phyloP scores from a whole-genome alignment of 2,797 vertebrate genomes.

The Syndactyla subalaris region DNA sequence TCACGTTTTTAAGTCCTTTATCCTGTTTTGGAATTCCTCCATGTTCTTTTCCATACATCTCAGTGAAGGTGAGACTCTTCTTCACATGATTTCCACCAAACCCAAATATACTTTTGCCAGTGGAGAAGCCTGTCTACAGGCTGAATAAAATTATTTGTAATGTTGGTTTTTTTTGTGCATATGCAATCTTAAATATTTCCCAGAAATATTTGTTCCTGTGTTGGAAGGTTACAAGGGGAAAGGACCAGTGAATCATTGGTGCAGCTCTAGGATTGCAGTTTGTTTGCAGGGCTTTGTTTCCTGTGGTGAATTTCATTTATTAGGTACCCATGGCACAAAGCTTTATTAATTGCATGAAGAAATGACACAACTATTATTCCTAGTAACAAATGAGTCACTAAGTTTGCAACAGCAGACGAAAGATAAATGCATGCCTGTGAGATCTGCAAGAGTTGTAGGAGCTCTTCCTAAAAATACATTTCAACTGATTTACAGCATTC shows the following conservation, averaged over 20 bases:
- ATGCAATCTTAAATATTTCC: neutral
- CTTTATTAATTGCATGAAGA: constrained; percentile 22
- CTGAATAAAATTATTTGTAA: neutral
- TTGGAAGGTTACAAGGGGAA: neutral
- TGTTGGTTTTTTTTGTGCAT: neutral
- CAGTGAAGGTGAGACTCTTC: neutral
- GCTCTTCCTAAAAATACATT: constrained; percentile 41
- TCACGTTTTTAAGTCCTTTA: neutral
- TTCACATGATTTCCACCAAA: neutral
- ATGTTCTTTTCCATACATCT: neutral
- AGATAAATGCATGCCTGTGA: neutral
- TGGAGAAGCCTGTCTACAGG: neutral
- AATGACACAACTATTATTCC: constrained; percentile 33
- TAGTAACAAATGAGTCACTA: constrained; percentile 37
- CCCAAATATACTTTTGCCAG: neutral
- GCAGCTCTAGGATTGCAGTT: neutral
- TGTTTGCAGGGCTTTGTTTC: constrained; percentile 36
- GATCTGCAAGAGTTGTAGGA: constrained; percentile 4
- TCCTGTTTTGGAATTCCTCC: neutral
- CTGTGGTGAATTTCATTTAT: constrained; percentile 54
- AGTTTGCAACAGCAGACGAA: constrained; percentile 13
- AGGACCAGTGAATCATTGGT: neutral
- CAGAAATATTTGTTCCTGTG: neutral
- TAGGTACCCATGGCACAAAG: constrained; percentile 13
- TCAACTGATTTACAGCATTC: constrained; percentile 27